Evolutionary conservation across 1,140 invertebrate genomes (phyloP), one percentile per base, ranked within the genome.

Genomic region (Arion vulgaris): DNA sequence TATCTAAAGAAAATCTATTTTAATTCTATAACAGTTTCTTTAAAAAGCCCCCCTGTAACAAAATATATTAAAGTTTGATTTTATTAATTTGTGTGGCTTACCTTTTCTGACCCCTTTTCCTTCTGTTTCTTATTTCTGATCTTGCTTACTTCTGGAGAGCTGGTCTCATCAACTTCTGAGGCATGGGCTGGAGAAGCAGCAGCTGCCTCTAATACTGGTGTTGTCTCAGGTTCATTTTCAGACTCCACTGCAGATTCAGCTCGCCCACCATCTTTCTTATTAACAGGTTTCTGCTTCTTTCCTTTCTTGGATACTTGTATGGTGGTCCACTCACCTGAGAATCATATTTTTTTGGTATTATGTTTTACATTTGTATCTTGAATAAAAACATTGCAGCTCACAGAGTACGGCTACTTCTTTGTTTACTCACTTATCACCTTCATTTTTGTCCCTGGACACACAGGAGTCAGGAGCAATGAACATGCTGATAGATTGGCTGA

Each of bases 281-380:
- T 51, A 1, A 0, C 23, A 13, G 73, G 73, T 28, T 75, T 75
- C 73, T 51, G 73, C 26, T 75, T 75, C 36, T 75, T 75, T n/a
- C 41, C 32, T 53, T 75, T 75, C 45, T 75, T 75, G 13, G 73
- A 75, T 26, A 75, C 73, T 23, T 45, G 73, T n/a, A 75, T 75
- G 32, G 73, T 75, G 9, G 73, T 75, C 73, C 73, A 75, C 36
- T 75, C 73, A 15, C 73, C 73, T 75, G 32, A 19, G 23, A 66
- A 7, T 66, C 7, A 66, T 9, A 66, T 7, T 32, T 66, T 5
- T 19, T 66, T 32, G n/a, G n/a, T n/a, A n/a, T n/a, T n/a, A n/a
- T n/a, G n/a, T n/a, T n/a, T n/a, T n/a, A n/a, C n/a, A n/a, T n/a
- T n/a, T n/a, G n/a, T n/a, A n/a, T n/a, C n/a, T n/a, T n/a, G n/a